Conservation (phyloP, 2,113 vertebrate species). For the Athene noctua region DNA sequence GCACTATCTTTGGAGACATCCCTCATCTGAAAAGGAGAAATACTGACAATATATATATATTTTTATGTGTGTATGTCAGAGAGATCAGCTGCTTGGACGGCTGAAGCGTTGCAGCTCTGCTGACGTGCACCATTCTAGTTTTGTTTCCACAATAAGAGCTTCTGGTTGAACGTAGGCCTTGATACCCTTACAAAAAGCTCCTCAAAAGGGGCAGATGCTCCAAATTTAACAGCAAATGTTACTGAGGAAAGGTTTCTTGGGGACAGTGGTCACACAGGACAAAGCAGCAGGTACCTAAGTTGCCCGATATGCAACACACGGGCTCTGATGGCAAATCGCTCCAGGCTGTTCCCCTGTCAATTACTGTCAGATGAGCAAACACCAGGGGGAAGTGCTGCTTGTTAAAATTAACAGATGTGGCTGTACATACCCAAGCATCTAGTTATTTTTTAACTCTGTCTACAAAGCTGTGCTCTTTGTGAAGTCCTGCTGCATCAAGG, state of each 20-base stretch:
- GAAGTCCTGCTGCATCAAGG: neutral
- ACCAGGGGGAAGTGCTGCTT: neutral
- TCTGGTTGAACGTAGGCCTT: neutral
- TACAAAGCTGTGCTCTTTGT: neutral
- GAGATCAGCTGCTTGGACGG: neutral
- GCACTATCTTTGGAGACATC: neutral
- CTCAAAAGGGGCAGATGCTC: neutral
- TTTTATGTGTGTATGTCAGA: neutral
- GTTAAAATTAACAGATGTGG: neutral
- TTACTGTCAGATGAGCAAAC: neutral
- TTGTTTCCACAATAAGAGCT: fast-evolving
- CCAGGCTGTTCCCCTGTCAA: neutral
- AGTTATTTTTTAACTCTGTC: neutral
- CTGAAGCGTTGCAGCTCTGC: neutral
- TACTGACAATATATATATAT: neutral
- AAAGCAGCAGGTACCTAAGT: neutral
- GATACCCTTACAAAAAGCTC: neutral
- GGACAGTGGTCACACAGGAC: fast-evolving
- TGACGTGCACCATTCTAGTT: fast-evolving
- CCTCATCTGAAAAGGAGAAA: neutral
- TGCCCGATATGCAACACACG: fast-evolving
- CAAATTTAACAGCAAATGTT: neutral
- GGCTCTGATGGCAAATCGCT: neutral
- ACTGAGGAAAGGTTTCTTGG: neutral
- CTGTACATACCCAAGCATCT: neutral